Percentiles rank a stretch among this genome's conserved stretches.
Conservation (phyloP, 2,888 invertebrate genomes). For the Drosophila melanosoma region DNA sequence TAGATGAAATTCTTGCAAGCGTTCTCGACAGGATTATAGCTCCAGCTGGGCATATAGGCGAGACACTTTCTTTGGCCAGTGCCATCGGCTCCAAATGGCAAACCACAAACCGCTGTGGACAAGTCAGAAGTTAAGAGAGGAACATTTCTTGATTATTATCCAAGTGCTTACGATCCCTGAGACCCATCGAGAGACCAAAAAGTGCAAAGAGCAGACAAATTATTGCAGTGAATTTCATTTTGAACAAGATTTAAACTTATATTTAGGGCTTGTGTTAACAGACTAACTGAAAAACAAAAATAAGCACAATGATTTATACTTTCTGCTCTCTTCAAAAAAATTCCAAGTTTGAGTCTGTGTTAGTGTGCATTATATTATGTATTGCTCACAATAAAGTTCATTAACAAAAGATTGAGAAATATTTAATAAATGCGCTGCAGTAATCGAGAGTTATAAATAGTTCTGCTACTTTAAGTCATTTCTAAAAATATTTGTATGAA, state of each 20-base stretch:
- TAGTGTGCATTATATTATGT: neutral
- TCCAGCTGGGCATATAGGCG: slow-evolving; percentile 42
- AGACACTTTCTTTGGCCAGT: slow-evolving; percentile 58
- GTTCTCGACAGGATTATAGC: too few relatives aligned
- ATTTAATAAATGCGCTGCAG: too few relatives aligned
- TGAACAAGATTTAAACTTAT: neutral
- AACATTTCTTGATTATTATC: neutral
- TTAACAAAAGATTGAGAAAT: too few relatives aligned
- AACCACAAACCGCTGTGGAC: slow-evolving; percentile 37
- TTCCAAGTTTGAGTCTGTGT: slow-evolving; percentile 13
- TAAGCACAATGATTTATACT: slow-evolving; percentile 49
- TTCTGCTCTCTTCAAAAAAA: neutral
- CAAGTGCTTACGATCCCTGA: slow-evolving; percentile 62
- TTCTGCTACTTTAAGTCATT: neutral
- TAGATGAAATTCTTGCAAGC: too few relatives aligned
- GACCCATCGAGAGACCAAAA: slow-evolving; percentile 46
- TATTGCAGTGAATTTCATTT: slow-evolving; percentile 52
- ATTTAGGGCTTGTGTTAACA: slow-evolving; percentile 10
- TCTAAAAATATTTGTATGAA: neutral
- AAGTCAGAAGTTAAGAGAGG: neutral
- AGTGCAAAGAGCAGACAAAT: slow-evolving; percentile 58
- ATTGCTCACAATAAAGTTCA: too few relatives aligned
- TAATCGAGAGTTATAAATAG: too few relatives aligned
- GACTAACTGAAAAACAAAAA: slow-evolving; percentile 40
- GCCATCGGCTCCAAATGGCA: slow-evolving; percentile 39